Percentiles rank a stretch among this genome's conserved stretches.
These are phyloP conservation scores for Parnassius mnemosyne DNA, from an alignment of 2,888 invertebrate genomes.

Conservation along the genomic window DNA sequence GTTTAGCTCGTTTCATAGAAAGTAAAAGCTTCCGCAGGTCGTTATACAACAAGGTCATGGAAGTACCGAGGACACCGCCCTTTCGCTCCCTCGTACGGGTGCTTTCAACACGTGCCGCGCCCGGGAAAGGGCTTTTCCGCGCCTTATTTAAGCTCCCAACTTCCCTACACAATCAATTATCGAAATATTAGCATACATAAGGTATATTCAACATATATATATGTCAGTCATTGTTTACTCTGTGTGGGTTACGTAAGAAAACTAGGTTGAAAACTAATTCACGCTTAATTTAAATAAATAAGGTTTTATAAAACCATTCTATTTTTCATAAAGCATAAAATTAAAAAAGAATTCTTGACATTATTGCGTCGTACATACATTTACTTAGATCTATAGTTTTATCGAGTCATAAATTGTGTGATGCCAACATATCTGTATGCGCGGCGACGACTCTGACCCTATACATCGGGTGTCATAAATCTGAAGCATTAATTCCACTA, in stretches of 20 bases:
- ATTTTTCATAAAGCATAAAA: background rate
- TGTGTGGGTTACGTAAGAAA: slow-evolving; percentile 5
- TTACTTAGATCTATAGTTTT: too few species aligned
- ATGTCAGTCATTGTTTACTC: background rate
- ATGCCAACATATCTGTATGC: too few species aligned
- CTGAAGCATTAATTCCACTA: too few species aligned
- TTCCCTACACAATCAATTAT: slow-evolving; percentile 9
- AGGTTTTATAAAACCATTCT: background rate
- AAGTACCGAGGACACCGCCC: slow-evolving; percentile 22
- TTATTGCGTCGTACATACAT: too few species aligned
- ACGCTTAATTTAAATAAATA: background rate
- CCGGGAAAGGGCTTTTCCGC: slow-evolving; percentile 29
- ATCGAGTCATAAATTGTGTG: too few species aligned
- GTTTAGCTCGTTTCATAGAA: slow-evolving; percentile 27
- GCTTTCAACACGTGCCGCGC: slow-evolving; percentile 26
- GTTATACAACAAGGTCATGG: slow-evolving; percentile 44
- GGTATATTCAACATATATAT: slow-evolving; percentile 13
- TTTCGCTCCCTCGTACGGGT: slow-evolving; percentile 16
- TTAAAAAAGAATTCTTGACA: too few species aligned
- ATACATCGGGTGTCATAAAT: too few species aligned
- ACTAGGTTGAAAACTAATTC: background rate
- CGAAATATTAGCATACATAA: slow-evolving; percentile 1
- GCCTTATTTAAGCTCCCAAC: slow-evolving; percentile 21
- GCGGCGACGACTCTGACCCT: too few species aligned
- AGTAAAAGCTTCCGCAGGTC: slow-evolving; percentile 40